Evolutionary conservation across 2,113 vertebrate species (phyloP).

Genomic region (Sus scrofa): DNA sequence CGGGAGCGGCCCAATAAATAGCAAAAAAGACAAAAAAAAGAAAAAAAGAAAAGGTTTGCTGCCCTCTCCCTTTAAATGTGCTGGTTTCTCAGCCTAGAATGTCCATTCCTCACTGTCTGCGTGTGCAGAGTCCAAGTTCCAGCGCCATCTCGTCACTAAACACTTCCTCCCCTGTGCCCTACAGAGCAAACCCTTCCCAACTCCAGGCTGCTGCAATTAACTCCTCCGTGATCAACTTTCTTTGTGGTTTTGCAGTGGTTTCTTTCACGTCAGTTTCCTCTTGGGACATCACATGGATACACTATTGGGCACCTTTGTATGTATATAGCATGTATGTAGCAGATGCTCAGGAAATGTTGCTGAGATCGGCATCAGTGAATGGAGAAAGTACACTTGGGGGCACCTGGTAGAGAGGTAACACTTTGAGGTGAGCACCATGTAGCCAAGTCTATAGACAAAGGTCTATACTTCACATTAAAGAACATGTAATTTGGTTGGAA

Average conservation of each 20-base stretch:
- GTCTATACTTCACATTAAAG: neutral
- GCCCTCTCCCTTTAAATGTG: neutral
- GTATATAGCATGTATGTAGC: too few relatives aligned
- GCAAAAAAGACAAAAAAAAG: too few relatives aligned
- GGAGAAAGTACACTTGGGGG: neutral
- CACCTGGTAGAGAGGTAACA: neutral
- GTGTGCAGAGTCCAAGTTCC: neutral
- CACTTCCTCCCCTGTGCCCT: neutral
- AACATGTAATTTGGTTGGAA: neutral
- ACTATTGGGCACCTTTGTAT: neutral
- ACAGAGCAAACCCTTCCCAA: neutral
- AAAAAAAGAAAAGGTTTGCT: neutral
- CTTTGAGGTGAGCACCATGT: accelerated
- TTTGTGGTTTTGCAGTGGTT: neutral
- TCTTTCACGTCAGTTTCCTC: neutral
- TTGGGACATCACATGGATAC: too few relatives aligned
- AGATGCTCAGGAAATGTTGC: neutral
- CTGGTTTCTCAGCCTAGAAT: neutral
- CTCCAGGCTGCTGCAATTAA: accelerated
- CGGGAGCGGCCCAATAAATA: too few relatives aligned
- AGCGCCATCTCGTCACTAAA: neutral
- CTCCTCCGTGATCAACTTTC: neutral
- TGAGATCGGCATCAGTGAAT: neutral
- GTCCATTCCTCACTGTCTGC: neutral
- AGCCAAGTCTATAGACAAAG: neutral